Conservation (phyloP, 2,113 vertebrate genomes). For the Sander lucioperca region DNA sequence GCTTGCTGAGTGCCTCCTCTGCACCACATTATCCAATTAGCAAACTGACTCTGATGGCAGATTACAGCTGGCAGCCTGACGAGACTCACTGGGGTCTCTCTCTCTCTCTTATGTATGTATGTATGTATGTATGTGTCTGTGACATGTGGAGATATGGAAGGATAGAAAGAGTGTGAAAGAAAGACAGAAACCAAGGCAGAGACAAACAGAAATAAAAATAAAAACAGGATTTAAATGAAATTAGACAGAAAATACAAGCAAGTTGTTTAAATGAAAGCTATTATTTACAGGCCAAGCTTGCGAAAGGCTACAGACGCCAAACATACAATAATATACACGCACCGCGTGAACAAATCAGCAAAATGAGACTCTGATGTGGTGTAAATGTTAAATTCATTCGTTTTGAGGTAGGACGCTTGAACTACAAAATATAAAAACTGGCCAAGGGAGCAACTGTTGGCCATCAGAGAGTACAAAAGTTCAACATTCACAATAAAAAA, state of each 20-base stretch:
- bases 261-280: background rate
- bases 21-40: conserved; percentile 78
- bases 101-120: conserved; percentile 5
- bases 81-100: conserved; percentile 48
- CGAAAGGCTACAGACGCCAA: background rate
- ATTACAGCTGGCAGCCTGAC: conserved; percentile 66
- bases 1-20: conserved; percentile 68
- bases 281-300: background rate
- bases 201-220: background rate
- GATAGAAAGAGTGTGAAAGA: background rate
- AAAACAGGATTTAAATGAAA: background rate
- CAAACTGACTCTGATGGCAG: conserved; percentile 62
- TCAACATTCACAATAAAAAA: background rate
- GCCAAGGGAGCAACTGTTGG: background rate
- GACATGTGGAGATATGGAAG: conserved; percentile 29
- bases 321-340: background rate
- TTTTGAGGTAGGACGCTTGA: no score
- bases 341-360: no score
- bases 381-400: background rate
- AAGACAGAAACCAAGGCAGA: background rate
- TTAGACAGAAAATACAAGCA: background rate
- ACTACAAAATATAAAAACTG: background rate
- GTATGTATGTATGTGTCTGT: conserved; percentile 9
- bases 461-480: background rate
- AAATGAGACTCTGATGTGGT: background rate